Conservation (phyloP, 1,140 invertebrate species). For the Alviniconcha marisindica region DNA sequence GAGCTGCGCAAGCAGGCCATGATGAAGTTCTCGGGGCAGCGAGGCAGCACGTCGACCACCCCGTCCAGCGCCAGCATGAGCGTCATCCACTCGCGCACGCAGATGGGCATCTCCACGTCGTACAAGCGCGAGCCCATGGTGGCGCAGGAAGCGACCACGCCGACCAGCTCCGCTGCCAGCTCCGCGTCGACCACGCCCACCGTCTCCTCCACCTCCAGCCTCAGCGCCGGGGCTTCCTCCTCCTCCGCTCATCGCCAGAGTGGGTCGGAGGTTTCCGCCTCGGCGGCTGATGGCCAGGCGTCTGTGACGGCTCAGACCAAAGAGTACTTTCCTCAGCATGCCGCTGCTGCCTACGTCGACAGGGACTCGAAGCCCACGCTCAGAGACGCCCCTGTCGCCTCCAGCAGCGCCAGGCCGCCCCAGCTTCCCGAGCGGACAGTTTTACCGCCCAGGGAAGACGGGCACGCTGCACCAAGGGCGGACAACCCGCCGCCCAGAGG, state of each 20-base stretch:
- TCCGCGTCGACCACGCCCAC: constrained; percentile 35
- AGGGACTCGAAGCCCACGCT: not conserved
- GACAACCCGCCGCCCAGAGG: not conserved
- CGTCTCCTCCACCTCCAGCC: constrained; percentile 22
- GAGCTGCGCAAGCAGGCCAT: constrained; percentile 62
- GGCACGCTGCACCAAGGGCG: not conserved
- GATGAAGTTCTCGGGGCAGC: constrained; percentile 60
- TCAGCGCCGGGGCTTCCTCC: constrained; percentile 4
- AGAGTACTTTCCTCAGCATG: constrained; percentile 4
- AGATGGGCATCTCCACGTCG: constrained; percentile 59
- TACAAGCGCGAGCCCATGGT: constrained; percentile 61
- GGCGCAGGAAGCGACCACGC: constrained; percentile 57
- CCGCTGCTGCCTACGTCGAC: not conserved
- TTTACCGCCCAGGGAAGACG: not conserved
- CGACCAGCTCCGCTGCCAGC: not conserved
- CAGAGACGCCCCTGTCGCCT: no score
- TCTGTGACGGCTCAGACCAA: constrained; percentile 10
- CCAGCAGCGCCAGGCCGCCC: constrained; percentile 3
- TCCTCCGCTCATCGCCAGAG: constrained; percentile 22
- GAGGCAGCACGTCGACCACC: constrained; percentile 14
- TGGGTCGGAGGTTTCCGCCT: constrained; percentile 46
- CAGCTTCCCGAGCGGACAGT: constrained; percentile 25
- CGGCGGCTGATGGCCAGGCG: constrained; percentile 41
- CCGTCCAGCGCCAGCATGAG: constrained; percentile 41
- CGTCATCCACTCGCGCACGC: constrained; percentile 49